phyloP scores from a whole-genome alignment of 2,797 vertebrate species.

The Siniperca obscura region DNA sequence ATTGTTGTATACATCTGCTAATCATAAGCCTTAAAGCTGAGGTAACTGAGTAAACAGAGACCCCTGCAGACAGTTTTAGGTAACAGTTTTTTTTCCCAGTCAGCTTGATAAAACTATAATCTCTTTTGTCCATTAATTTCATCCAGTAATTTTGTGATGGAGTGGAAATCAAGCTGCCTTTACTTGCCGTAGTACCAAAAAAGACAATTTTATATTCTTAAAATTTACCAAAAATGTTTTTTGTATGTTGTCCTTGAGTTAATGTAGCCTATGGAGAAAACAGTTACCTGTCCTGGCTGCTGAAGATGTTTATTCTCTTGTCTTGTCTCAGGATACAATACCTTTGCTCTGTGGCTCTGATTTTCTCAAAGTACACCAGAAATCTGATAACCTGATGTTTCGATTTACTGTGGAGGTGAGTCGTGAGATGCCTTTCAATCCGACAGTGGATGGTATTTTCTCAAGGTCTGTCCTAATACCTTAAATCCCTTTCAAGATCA shows the following conservation, averaged over 20 bases:
- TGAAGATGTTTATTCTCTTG: constrained; percentile 5
- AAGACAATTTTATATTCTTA: neutral
- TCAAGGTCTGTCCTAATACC: constrained; percentile 2
- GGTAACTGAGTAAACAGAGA: constrained; percentile 81
- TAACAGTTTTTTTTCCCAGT: constrained; percentile 29
- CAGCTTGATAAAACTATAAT: neutral
- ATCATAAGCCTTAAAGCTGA: constrained; percentile 18
- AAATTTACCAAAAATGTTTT: neutral
- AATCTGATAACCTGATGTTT: constrained; percentile 89
- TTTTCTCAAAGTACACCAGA: constrained; percentile 88
- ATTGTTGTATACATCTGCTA: neutral
- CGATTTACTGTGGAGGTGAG: constrained; percentile 87
- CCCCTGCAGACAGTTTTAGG: constrained; percentile 80
- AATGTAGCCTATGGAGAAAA: neutral
- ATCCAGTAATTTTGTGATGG: neutral
- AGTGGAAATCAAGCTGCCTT: constrained; percentile 2
- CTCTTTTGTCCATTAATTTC: neutral
- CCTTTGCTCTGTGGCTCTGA: constrained; percentile 85
- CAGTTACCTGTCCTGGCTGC: neutral
- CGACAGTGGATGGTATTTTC: neutral
- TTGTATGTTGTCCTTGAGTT: neutral
- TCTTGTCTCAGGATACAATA: constrained; percentile 88
- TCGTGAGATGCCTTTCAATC: constrained; percentile 17
- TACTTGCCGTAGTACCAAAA: neutral
- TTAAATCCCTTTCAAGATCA: neutral